Base-by-base conservation (phyloP, 2,888 invertebrate genomes). In the Alloscopus bannaensis region DNA sequence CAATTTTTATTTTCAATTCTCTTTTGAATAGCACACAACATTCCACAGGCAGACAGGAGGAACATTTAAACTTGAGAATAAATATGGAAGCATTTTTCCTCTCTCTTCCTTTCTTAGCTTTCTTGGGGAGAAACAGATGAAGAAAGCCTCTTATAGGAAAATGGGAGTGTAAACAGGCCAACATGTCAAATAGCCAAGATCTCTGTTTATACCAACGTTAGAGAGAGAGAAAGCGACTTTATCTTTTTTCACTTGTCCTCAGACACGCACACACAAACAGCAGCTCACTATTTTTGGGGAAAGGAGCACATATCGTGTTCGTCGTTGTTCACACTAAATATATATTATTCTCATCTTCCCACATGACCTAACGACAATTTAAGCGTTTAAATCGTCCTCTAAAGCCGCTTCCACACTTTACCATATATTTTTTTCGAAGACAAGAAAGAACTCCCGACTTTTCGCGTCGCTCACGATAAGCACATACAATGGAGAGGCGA, bases 281-380 rank as follows among this genome's bases (percentile, higher is more conserved):
- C n/a, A n/a, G n/a, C n/a, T n/a, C n/a, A n/a, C n/a, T n/a, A n/a
- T n/a, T n/a, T n/a, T n/a, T n/a, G n/a, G n/a, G n/a, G n/a, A n/a
- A n/a, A n/a, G n/a, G n/a, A n/a, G n/a, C n/a, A n/a, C n/a, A n/a
- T n/a, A n/a, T n/a, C n/a, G n/a, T n/a, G n/a, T n/a, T n/a, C n/a
- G n/a, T n/a, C n/a, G n/a, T n/a, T n/a, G n/a, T 68, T 8, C 47
- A 52, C 55, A 26, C 55, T 47, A 65, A 73, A 73, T 65, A 73
- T n/a, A n/a, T 73, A 73, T 73, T 73, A 64, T 57, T 73, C 62
- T 31, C 64, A 73, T 65, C 75, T 76, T 62, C 76, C 57, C 76
- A 68, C 76, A 76, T 68, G 76, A 76, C 68, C 68, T 76, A 76
- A 76, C 76, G 76, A 69, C 76, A 68, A 62, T 76, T 76, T 68